Conservation (phyloP, 2,888 invertebrate species). For the Neoaliturus tenellus region DNA sequence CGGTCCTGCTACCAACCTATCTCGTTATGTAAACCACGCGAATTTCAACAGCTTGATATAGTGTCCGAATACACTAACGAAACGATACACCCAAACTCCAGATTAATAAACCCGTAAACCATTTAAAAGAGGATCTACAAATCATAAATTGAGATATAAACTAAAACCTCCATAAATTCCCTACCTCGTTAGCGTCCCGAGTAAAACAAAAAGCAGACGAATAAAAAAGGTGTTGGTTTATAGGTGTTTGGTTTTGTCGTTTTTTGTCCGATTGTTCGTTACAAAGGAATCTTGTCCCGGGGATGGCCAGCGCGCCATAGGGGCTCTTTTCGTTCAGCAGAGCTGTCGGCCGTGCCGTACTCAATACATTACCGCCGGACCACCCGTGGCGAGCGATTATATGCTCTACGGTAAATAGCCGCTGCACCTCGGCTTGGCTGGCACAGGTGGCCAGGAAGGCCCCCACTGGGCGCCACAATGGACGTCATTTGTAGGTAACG, state of each 20-base stretch:
- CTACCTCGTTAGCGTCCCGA: slow-evolving; percentile 25
- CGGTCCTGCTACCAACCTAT: no score
- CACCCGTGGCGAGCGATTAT: slow-evolving; percentile 60
- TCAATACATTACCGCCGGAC: slow-evolving; percentile 57
- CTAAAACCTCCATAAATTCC: slow-evolving; percentile 48
- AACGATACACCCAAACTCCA: no score
- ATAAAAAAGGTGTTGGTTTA: slow-evolving; percentile 58
- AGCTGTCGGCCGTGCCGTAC: slow-evolving; percentile 56
- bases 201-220: slow-evolving; percentile 33
- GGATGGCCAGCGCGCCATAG: slow-evolving; percentile 56
- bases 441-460: neutral
- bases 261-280: slow-evolving; percentile 54
- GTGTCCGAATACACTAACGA: neutral
- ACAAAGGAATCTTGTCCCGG: slow-evolving; percentile 49
- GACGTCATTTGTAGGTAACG: slow-evolving; percentile 11
- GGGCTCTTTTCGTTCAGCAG: slow-evolving; percentile 61
- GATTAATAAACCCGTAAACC: neutral
- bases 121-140: slow-evolving; percentile 14
- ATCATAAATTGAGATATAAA: slow-evolving; percentile 53
- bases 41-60: no score
- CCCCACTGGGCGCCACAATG: slow-evolving; percentile 31
- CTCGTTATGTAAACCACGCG: no score
- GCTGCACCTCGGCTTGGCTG: slow-evolving; percentile 40
- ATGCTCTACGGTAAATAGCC: slow-evolving; percentile 58
- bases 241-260: slow-evolving; percentile 54